phyloP scores from a whole-genome alignment of 2,113 vertebrate genomes.

The Daboia siamensis region DNA sequence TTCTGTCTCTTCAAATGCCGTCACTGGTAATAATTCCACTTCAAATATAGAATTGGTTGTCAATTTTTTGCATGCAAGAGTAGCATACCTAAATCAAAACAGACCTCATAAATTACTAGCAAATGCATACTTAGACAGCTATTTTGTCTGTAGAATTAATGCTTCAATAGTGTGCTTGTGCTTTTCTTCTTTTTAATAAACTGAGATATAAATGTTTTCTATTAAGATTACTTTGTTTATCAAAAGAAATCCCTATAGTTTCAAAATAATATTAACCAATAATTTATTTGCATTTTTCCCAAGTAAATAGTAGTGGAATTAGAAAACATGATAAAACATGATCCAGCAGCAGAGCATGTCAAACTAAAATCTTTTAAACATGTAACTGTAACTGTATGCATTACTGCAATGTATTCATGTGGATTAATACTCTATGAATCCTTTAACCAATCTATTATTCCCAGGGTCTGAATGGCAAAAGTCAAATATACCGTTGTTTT shows the following conservation, averaged over 20 bases:
- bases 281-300: constrained; percentile 1
- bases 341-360: neutral
- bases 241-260: constrained; percentile 14
- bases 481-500: neutral
- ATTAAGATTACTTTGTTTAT: neutral
- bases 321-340: neutral
- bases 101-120: constrained; percentile 9
- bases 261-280: neutral
- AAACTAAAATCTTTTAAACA: neutral
- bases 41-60: neutral
- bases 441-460: neutral
- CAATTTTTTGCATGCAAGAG: neutral
- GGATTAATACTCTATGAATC: neutral
- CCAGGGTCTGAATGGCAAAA: neutral
- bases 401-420: neutral
- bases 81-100: neutral
- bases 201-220: constrained; percentile 6
- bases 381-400: neutral
- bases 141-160: constrained; percentile 25
- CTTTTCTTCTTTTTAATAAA: constrained; percentile 20
- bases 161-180: accelerated
- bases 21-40: neutral
- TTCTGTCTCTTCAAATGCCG: neutral
- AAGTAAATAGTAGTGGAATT: constrained; percentile 4
- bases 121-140: neutral